These are phyloP conservation scores for Nomada fucata DNA, from an alignment of 2,888 invertebrate species.

Conservation along the genomic window DNA sequence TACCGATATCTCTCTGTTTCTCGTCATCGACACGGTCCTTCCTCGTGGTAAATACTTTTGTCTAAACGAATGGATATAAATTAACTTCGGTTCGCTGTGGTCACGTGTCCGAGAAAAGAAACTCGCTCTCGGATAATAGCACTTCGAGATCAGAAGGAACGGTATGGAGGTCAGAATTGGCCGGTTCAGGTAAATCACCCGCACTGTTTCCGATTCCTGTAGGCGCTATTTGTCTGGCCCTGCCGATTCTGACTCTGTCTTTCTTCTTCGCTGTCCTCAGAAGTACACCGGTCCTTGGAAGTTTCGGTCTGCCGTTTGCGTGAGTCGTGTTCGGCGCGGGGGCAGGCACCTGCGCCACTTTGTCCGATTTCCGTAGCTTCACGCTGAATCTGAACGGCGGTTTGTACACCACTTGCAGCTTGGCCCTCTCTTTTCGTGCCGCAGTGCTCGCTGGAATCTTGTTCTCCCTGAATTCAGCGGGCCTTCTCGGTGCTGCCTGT, in stretches of 20 bases:
- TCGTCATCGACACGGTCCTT: background rate
- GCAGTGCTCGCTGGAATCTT: slow-evolving; percentile 42
- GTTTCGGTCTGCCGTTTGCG: slow-evolving; percentile 60
- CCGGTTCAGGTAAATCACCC: slow-evolving; percentile 76
- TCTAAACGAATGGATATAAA: slow-evolving; percentile 1
- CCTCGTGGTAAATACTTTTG: slow-evolving; percentile 3
- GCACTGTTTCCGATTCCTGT: slow-evolving; percentile 69
- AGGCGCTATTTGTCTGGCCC: slow-evolving; percentile 79
- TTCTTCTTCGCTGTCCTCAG: slow-evolving; percentile 82
- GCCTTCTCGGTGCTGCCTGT: slow-evolving; percentile 54
- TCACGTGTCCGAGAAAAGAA: slow-evolving; percentile 85
- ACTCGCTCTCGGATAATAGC: slow-evolving; percentile 86
- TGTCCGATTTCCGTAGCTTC: slow-evolving; percentile 90
- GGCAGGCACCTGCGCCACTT: slow-evolving; percentile 86
- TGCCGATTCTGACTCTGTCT: slow-evolving; percentile 76
- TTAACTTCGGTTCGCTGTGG: slow-evolving; percentile 59
- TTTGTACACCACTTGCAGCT: slow-evolving; percentile 93
- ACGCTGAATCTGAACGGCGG: slow-evolving; percentile 95
- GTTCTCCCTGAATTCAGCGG: slow-evolving; percentile 41
- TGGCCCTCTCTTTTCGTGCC: slow-evolving; percentile 84
- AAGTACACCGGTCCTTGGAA: slow-evolving; percentile 84
- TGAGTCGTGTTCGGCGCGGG: slow-evolving; percentile 55
- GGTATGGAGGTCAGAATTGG: slow-evolving; percentile 87
- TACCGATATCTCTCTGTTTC: slow-evolving; percentile 4
- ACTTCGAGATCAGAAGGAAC: slow-evolving; percentile 88